These are phyloP conservation scores for Dermatophagoides farinae DNA, from an alignment of 1,140 invertebrate species.

Conservation along the genomic window DNA sequence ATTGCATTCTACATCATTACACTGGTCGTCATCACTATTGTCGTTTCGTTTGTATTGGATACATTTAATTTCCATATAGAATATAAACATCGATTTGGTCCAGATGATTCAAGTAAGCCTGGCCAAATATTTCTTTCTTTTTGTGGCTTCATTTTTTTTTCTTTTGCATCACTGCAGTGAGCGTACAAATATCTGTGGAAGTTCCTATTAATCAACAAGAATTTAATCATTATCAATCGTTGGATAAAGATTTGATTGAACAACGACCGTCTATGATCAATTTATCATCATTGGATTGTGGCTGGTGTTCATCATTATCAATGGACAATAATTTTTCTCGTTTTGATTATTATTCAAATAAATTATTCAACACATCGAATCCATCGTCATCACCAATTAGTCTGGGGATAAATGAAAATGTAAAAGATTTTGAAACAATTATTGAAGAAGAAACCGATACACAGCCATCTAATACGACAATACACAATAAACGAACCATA, in stretches of 20 bases:
- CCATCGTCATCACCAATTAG: not conserved
- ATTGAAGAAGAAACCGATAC: not conserved
- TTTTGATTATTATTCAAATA: not conserved
- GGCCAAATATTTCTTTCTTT: not conserved
- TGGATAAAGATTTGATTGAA: not conserved
- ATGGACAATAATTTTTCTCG: not conserved
- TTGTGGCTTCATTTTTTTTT: not conserved
- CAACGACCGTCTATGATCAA: not conserved
- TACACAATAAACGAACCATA: constrained; percentile 2
- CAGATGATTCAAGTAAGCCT: not conserved
- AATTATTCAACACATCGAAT: not conserved
- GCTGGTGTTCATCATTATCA: not conserved
- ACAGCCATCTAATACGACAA: not conserved
- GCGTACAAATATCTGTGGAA: not conserved
- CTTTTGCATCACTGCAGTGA: not conserved
- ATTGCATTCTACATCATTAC: constrained; percentile 58
- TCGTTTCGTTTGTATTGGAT: constrained; percentile 71
- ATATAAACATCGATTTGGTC: constrained; percentile 29
- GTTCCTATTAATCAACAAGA: not conserved
- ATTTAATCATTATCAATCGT: not conserved
- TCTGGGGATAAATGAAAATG: not conserved
- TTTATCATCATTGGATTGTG: not conserved
- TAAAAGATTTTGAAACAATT: not conserved
- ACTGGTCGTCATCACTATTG: constrained; percentile 57
- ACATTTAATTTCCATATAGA: constrained; percentile 73